Base-by-base conservation (phyloP, 2,113 vertebrate genomes). In the Scomber scombrus region DNA sequence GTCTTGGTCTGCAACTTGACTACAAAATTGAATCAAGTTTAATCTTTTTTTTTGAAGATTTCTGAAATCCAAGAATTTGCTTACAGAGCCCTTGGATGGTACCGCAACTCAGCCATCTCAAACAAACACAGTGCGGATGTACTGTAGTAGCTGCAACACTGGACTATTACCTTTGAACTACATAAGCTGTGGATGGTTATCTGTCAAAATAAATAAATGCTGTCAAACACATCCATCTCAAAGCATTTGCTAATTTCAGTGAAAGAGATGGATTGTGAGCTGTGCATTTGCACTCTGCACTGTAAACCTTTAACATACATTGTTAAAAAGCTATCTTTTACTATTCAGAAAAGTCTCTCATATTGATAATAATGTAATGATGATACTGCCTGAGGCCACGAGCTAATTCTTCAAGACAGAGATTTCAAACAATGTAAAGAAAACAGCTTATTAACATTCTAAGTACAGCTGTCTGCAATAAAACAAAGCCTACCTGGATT, bases 1-100 rank as follows among this genome's bases (percentile, higher is more conserved):
- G 83, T 82, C 76, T 71, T n/a, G 11, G 58, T 82, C 87, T 76
- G 63, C 62, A 49, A 70, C 72, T 86, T 89, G 88, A 86, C 71
- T 52, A 57, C 62, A 72, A 74, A 81, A 83, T 54, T 69, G 3
- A 76, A 84, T 84, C 80, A 66, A 69, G 66, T 75, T 67, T 68
- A 75, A 80, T 74, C 54, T 49, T 23, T 50, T 61, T 60, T 63
- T 65, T 45, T 75, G 23, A 34, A 71, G 71, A 73, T 65, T 69
- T 88, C 66, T 74, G 67, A 92, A 92, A 92, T 83, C 51, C 50
- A 51, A 29, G 31, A 54, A 54, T 73, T 72, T 60, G 64, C 60
- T 71, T 51, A 79, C 51, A 23, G 19, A 74, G 54, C 46, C 73
- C 75, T 46, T 0, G 2, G 13, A 12, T 69, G 50, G 18, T 21